Conservation (phyloP, 2,888 invertebrate species). For the Hirtodrosophila histrioides region DNA sequence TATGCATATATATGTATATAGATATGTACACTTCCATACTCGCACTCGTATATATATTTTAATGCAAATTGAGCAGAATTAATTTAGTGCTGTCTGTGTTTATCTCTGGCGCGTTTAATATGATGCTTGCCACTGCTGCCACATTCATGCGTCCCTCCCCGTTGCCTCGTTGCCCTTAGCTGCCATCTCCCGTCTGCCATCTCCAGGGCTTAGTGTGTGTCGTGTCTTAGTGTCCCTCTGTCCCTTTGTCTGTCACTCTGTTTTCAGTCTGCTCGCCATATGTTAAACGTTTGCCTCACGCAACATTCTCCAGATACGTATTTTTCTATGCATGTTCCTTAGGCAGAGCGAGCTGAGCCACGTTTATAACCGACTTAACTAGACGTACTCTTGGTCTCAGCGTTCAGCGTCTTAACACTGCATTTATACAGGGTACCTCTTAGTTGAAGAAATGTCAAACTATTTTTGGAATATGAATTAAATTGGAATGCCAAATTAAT, state of each 20-base stretch:
- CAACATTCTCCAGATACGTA: slow-evolving; percentile 50
- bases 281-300: slow-evolving; percentile 75
- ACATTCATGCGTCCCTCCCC: background rate
- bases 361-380: no score
- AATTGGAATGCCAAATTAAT: no score
- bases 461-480: no score
- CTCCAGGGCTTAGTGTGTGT: slow-evolving; percentile 37
- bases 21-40: background rate
- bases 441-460: no score
- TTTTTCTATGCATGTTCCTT: slow-evolving; percentile 40
- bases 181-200: background rate
- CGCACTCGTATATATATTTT: slow-evolving; percentile 60
- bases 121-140: slow-evolving; percentile 44
- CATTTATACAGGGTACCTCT: no score
- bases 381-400: background rate
- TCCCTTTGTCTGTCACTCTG: slow-evolving; percentile 8
- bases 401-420: no score
- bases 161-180: slow-evolving; percentile 1
- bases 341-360: no score
- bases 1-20: background rate
- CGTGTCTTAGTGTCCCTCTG: slow-evolving; percentile 36
- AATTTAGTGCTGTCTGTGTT: slow-evolving; percentile 79
- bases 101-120: slow-evolving; percentile 76
- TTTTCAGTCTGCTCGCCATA: slow-evolving; percentile 51
- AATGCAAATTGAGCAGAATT: slow-evolving; percentile 81